phyloP scores from a whole-genome alignment of 2,797 vertebrate species.

The Aselliscus stoliczkanus region DNA sequence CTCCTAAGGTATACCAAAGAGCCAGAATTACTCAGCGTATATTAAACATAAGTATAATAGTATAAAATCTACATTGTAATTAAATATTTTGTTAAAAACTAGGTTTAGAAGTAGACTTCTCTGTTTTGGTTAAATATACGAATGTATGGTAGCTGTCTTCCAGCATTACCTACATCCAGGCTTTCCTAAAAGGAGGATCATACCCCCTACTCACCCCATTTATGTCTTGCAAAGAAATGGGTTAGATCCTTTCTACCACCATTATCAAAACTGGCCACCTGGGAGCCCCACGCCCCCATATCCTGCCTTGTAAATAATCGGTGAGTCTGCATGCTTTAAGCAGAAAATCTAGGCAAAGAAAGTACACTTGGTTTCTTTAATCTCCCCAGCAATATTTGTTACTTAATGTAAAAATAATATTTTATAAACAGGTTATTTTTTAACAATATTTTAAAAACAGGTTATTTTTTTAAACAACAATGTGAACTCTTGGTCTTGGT shows the following conservation, averaged over 20 bases:
- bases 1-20: background rate
- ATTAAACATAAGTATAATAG: background rate
- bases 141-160: background rate
- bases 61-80: background rate
- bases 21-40: background rate
- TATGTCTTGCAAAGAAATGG: background rate
- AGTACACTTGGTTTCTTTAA: background rate
- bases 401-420: background rate
- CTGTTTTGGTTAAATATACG: background rate
- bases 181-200: fast-evolving
- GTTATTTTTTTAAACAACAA: background rate
- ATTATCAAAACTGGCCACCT: background rate
- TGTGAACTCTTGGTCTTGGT: background rate
- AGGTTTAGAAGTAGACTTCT: background rate
- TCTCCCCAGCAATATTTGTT: background rate
- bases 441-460: background rate
- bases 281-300: background rate
- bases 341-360: background rate
- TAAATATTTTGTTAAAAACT: background rate
- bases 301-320: background rate
- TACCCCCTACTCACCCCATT: background rate
- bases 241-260: background rate
- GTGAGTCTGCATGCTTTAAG: background rate
- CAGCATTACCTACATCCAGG: too few relatives aligned
- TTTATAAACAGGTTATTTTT: background rate